Conservation (phyloP, 2,888 invertebrate genomes). For the Metellina segmentata region DNA sequence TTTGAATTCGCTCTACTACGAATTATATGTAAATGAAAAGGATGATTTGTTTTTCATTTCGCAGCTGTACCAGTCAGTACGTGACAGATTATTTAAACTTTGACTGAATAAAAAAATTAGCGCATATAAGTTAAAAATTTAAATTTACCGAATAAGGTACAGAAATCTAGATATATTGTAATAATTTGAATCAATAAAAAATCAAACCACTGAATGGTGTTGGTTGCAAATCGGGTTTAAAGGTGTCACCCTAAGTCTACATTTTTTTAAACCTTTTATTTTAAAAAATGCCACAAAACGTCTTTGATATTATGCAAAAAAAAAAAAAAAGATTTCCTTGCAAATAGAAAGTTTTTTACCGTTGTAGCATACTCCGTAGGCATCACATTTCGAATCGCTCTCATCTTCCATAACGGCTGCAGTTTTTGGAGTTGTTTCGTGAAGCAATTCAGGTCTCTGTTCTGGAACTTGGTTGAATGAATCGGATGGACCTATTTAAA, state of each 20-base stretch:
- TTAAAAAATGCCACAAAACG: too few species aligned
- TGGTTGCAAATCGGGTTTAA: too few species aligned
- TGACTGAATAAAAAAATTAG: too few species aligned
- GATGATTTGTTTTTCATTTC: too few species aligned
- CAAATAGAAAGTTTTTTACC: constrained; percentile 84
- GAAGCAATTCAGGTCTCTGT: constrained; percentile 33
- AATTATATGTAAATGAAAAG: too few species aligned
- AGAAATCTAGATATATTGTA: neutral
- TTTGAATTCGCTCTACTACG: too few species aligned
- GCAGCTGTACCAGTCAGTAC: too few species aligned
- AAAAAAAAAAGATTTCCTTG: neutral
- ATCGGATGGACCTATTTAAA: constrained; percentile 49
- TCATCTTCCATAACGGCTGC: constrained; percentile 70
- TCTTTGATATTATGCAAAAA: too few species aligned
- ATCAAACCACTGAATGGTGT: neutral
- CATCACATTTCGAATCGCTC: constrained; percentile 86
- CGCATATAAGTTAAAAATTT: too few species aligned
- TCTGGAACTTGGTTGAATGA: constrained; percentile 54
- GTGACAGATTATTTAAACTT: too few species aligned
- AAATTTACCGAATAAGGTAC: neutral
- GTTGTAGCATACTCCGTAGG: constrained; percentile 96
- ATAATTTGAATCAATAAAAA: neutral
- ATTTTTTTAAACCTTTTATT: too few species aligned
- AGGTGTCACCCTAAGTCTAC: too few species aligned
- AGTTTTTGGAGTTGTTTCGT: constrained; percentile 63